Conservation (phyloP, 2,797 vertebrate genomes). For the Morelia viridis region DNA sequence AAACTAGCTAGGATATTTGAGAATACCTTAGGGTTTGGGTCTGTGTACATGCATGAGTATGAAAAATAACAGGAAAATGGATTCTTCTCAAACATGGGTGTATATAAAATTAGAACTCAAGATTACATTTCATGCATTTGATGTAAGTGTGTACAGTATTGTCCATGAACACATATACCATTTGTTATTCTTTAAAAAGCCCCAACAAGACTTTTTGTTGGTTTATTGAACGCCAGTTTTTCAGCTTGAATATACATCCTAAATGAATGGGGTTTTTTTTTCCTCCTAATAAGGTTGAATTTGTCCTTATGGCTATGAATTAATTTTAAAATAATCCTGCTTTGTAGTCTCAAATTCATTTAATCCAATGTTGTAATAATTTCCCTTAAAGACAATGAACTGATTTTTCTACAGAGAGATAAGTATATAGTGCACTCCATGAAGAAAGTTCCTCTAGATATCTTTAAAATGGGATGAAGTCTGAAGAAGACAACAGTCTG, state of each 20-base stretch:
- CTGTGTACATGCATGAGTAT: background rate
- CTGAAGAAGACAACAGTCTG: background rate
- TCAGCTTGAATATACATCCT: background rate
- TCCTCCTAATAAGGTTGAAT: background rate
- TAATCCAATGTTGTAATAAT: background rate
- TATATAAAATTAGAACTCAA: background rate
- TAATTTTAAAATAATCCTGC: background rate
- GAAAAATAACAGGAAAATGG: background rate
- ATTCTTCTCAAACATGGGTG: background rate
- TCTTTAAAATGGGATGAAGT: background rate
- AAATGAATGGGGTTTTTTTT: background rate
- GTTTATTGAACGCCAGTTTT: background rate
- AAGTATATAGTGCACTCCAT: background rate
- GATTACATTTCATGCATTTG: background rate
- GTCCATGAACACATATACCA: background rate
- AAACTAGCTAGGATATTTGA: background rate
- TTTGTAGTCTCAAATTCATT: background rate
- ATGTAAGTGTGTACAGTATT: background rate
- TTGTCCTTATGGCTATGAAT: background rate
- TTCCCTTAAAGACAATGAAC: background rate
- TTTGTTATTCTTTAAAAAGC: background rate
- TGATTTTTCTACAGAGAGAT: background rate
- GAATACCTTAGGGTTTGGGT: background rate
- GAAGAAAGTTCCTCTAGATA: background rate
- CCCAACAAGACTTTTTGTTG: background rate